phyloP scores from a whole-genome alignment of 2,113 vertebrate genomes.

The Nasalis larvatus region DNA sequence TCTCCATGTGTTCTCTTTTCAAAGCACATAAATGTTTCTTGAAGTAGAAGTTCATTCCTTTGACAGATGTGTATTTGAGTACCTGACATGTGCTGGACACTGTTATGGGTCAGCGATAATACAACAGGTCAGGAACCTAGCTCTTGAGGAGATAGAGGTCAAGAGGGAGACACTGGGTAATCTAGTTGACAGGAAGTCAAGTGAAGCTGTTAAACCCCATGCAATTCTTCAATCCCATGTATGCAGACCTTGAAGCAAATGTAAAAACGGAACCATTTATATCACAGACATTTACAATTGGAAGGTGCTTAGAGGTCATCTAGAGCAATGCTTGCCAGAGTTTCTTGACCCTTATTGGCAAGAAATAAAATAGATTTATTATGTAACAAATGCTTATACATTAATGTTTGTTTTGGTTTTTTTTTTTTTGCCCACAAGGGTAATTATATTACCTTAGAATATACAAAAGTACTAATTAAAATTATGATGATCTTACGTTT shows the following conservation, averaged over 20 bases:
- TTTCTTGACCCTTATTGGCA: background rate
- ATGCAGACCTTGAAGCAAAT: background rate
- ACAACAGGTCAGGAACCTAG: background rate
- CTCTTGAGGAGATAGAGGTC: background rate
- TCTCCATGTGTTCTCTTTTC: background rate
- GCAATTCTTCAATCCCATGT: background rate
- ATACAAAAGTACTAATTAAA: background rate
- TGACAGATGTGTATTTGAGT: background rate
- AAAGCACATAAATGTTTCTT: slow-evolving; percentile 35
- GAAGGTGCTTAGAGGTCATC: background rate
- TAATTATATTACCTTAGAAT: background rate
- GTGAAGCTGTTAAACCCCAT: accelerated
- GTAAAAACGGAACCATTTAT: background rate
- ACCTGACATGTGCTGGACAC: background rate
- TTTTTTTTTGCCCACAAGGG: background rate
- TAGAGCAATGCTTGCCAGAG: background rate
- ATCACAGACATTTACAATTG: background rate
- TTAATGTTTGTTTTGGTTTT: background rate
- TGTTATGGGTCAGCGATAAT: background rate
- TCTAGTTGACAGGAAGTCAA: background rate
- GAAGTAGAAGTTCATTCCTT: background rate
- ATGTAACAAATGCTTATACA: background rate
- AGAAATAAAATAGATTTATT: background rate
- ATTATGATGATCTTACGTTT: background rate
- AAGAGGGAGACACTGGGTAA: background rate